Evolutionary conservation across 2,113 vertebrate genomes (phyloP), one percentile per base, ranked within the genome.

Genomic region (Sprattus sprattus): DNA sequence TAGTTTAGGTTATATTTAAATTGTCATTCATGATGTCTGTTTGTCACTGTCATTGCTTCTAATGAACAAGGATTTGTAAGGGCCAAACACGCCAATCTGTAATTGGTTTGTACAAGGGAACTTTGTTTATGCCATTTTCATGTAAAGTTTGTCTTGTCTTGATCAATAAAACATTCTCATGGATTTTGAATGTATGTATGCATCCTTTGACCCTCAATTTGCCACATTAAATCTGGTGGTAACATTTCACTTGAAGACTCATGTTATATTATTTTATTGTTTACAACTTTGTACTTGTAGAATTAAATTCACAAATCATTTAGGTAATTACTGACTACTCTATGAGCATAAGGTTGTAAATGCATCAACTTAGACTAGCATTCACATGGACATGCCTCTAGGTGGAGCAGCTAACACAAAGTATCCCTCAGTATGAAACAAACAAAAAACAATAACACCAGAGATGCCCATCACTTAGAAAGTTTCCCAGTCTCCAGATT

Each of bases 41-140:
- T 4, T 78, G 10, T 28, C 25, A 13, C 28, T 28, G 67, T 78
- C 28, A 39, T 2, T 78, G 71, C 71, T 71, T 71, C 11, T 78
- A 32, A 39, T 78, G 71, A 78, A 78, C 11, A 39, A 78, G 32
- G 71, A 78, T 78, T 11, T 78, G 71, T 32, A 78, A 78, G 71
- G 71, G 71, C 71, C 71, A 78, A 78, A 78, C 39, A 5, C 16
- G 71, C 71, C 71, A 78, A 78, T 15, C 28, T 78, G 71, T 78
- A 11, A 10, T 39, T 16, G 28, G 71, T 10, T 39, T 78, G 32
- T 28, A 78, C 28, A 78, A 78, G 71, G 71, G 32, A 78, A 78
- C 71, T 78, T 13, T 32, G 64, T 32, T 78, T 78, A 44, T 71
- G 67, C 28, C 28, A 15, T 75, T 78, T 78, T 78, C 28, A 44